phyloP scores from a whole-genome alignment of 2,113 vertebrate genomes.

The Onychostruthus taczanowskii region DNA sequence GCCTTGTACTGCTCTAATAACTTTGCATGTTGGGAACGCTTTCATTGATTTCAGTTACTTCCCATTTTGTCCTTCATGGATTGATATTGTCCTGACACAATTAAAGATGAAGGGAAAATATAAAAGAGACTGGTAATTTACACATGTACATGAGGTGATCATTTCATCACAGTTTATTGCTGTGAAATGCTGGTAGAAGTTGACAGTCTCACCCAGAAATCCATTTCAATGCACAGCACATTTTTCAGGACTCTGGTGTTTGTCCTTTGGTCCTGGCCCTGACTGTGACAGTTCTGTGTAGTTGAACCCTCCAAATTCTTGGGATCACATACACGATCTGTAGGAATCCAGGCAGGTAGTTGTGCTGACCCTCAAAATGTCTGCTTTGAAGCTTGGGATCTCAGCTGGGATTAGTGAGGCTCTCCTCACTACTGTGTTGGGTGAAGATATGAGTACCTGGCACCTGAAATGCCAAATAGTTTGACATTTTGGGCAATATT shows the following conservation, averaged over 20 bases:
- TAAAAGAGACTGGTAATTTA: slow-evolving; percentile 25
- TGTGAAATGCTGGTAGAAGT: background rate
- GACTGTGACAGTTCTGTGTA: background rate
- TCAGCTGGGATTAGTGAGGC: background rate
- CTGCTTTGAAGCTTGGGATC: background rate
- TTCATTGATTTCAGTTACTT: slow-evolving; percentile 74
- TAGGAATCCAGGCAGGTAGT: background rate
- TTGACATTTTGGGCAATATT: background rate
- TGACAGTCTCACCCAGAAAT: background rate
- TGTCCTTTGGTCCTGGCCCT: background rate
- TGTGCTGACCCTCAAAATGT: background rate
- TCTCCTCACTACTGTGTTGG: background rate
- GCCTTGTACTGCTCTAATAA: slow-evolving; percentile 70
- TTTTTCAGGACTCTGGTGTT: background rate
- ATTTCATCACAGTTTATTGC: background rate
- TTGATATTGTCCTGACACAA: slow-evolving; percentile 23
- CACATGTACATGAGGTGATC: background rate
- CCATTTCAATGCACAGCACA: accelerated
- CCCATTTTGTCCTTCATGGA: slow-evolving; percentile 6
- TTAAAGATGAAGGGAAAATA: slow-evolving; percentile 52
- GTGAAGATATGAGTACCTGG: background rate
- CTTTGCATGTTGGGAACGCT: slow-evolving; percentile 49
- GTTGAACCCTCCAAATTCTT: background rate
- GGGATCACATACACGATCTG: background rate
- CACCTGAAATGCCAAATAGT: background rate